phyloP scores from a whole-genome alignment of 1,140 invertebrate genomes.

The Trissolcus basalis region DNA sequence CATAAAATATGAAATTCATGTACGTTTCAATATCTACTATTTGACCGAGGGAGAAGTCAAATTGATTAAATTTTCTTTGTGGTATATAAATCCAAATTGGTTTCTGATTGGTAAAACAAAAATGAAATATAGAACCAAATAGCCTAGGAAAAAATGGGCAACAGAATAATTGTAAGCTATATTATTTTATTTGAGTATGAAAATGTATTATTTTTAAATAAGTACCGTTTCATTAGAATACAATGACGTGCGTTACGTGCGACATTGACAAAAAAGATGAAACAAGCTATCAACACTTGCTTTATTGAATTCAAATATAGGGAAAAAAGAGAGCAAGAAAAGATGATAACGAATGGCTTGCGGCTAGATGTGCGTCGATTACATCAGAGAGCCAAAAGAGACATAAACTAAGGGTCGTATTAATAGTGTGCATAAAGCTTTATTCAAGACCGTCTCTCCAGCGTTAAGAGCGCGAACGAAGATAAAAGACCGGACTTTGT shows the following conservation, averaged over 20 bases:
- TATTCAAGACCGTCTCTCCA: constrained; percentile 15
- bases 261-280: neutral
- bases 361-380: constrained; percentile 21
- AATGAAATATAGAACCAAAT: too few species aligned
- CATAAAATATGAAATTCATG: too few species aligned
- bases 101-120: too few species aligned
- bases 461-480: neutral
- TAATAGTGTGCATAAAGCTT: constrained; percentile 14
- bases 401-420: constrained; percentile 17
- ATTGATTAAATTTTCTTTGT: too few species aligned
- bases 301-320: neutral
- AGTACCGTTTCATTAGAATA: constrained; percentile 8
- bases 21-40: too few species aligned
- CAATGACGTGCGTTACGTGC: constrained; percentile 8
- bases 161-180: too few species aligned
- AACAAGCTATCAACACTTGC: constrained; percentile 17
- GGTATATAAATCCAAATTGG: too few species aligned
- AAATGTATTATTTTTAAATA: neutral
- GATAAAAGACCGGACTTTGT: constrained; percentile 18
- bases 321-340: constrained; percentile 1
- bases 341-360: constrained; percentile 19
- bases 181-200: too few species aligned
- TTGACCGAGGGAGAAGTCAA: too few species aligned
- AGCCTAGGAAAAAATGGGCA: too few species aligned
- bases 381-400: constrained; percentile 12